Evolutionary conservation across 2,888 invertebrate genomes (phyloP).

Genomic region (Poecilobothrus nobilitatus): DNA sequence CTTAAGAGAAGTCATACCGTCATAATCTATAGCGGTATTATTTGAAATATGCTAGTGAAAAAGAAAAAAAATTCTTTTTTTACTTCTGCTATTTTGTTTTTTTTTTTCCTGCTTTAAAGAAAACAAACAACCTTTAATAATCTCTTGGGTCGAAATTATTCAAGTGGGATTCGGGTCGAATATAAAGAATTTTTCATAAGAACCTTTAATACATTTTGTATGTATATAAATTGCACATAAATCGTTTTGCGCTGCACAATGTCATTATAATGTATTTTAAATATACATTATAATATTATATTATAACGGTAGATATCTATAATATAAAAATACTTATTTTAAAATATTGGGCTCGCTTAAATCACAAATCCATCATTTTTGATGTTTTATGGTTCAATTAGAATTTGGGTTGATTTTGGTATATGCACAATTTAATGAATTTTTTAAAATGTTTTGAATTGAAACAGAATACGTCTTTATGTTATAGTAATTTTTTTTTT

Average conservation of each 20-base stretch:
- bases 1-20: too few relatives aligned
- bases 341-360: neutral
- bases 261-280: neutral
- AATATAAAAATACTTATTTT: neutral
- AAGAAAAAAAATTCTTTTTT: neutral
- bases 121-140: neutral
- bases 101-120: neutral
- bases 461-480: too few relatives aligned
- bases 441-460: too few relatives aligned
- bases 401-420: neutral
- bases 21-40: neutral
- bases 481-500: too few relatives aligned
- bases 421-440: neutral
- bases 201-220: too few relatives aligned
- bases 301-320: neutral
- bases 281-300: too few relatives aligned
- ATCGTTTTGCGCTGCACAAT: neutral
- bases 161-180: neutral
- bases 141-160: neutral
- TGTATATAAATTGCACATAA: neutral
- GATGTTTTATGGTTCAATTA: neutral
- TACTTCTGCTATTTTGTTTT: too few relatives aligned
- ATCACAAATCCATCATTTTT: neutral
- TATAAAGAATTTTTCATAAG: neutral
- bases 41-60: too few relatives aligned